phyloP scores from a whole-genome alignment of 30 jellyfish, hydroid and myxozoan genomes.

The Turritopsis dohrnii region DNA sequence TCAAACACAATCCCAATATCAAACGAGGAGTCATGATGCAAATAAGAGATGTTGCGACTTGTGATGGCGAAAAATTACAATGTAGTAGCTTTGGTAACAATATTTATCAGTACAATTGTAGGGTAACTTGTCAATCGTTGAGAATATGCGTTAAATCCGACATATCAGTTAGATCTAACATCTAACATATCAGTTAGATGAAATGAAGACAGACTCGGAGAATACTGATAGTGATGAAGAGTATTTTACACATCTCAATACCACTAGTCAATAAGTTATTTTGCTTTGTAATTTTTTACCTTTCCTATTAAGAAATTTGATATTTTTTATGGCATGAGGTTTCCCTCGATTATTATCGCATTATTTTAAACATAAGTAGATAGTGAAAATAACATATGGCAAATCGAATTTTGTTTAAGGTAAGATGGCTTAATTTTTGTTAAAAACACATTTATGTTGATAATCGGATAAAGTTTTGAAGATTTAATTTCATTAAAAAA shows the following conservation, averaged over 20 bases:
- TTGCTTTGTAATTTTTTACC: no score
- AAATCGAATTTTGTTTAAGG: no score
- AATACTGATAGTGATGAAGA: neutral
- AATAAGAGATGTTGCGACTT: neutral
- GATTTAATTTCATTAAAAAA: no score
- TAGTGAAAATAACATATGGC: no score
- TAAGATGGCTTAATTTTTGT: no score
- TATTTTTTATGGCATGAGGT: no score
- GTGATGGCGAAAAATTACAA: neutral
- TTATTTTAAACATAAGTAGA: no score
- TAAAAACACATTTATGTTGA: no score
- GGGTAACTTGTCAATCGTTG: neutral
- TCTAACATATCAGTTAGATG: neutral
- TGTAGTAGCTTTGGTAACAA: neutral
- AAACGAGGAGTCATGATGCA: neutral
- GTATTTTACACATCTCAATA: neutral
- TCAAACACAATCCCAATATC: neutral
- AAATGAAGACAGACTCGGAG: neutral
- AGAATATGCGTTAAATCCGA: neutral
- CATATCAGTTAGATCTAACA: neutral
- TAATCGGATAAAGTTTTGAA: no score
- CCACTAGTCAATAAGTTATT: no score
- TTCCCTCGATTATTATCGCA: no score
- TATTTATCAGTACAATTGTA: neutral
- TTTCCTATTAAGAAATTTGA: no score